Percentiles rank a stretch among this genome's conserved stretches.
Evolutionary conservation across 2,113 vertebrate genomes (phyloP).

Genomic region (Nesospiza acunhae): DNA sequence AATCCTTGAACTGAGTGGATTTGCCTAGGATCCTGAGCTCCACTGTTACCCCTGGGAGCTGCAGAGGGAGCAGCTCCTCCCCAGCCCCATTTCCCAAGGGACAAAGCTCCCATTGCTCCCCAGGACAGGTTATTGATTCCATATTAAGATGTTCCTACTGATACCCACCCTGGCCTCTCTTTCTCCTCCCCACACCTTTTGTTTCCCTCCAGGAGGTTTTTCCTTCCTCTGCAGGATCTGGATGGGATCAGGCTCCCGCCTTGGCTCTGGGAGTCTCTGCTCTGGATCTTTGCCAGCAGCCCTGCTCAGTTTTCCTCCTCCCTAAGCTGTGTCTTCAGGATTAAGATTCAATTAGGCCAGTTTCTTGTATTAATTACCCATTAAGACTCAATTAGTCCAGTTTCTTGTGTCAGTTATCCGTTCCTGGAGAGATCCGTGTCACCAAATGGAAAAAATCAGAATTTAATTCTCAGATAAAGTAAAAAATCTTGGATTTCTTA

Average conservation of each 20-base stretch:
- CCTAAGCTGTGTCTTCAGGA: neutral
- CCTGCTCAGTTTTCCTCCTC: neutral
- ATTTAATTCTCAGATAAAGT: neutral
- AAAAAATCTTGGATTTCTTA: neutral
- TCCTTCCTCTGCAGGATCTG: neutral
- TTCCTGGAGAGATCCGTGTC: rapidly evolving
- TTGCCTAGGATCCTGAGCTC: neutral
- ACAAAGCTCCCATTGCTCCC: neutral
- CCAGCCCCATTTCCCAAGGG: neutral
- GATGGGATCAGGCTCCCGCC: neutral
- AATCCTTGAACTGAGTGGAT: neutral
- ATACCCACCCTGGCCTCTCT: neutral
- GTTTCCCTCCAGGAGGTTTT: neutral
- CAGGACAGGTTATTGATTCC: neutral
- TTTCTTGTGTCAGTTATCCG: rapidly evolving
- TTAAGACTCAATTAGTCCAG: neutral
- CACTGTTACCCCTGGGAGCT: neutral
- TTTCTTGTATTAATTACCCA: neutral
- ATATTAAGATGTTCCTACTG: neutral
- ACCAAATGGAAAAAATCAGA: neutral
- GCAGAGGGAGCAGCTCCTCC: neutral
- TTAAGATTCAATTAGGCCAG: neutral
- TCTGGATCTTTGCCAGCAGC: neutral
- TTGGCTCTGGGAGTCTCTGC: neutral
- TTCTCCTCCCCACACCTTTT: neutral